Conservation (phyloP, 2,888 invertebrate genomes). For the Acanthococcus lagerstroemiae region DNA sequence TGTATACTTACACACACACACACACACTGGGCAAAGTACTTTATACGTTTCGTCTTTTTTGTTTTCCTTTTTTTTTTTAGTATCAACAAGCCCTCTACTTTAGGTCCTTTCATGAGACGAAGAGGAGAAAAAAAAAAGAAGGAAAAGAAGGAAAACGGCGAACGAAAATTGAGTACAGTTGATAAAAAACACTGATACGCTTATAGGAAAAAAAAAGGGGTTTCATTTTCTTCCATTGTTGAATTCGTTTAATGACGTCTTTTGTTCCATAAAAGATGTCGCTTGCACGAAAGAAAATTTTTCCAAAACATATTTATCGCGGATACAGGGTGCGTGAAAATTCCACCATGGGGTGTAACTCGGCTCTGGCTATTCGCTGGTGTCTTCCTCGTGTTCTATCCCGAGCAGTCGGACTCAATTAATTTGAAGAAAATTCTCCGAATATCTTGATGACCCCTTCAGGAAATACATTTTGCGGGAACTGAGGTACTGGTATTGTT, state of each 20-base stretch:
- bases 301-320: constrained; percentile 5
- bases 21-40: not conserved
- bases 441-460: too few relatives aligned
- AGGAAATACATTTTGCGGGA: too few relatives aligned
- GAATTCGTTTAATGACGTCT: constrained; percentile 22
- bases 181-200: constrained; percentile 19
- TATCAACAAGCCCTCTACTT: not conserved
- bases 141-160: not conserved
- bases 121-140: not conserved
- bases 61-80: constrained; percentile 1
- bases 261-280: constrained; percentile 21
- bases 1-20: not conserved
- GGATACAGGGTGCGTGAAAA: not conserved
- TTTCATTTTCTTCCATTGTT: constrained; percentile 18
- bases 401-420: too few relatives aligned
- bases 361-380: too few relatives aligned
- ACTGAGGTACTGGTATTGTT: too few relatives aligned
- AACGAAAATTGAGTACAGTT: constrained; percentile 7
- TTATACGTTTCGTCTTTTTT: not conserved
- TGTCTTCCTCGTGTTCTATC: too few relatives aligned
- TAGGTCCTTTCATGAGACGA: too few relatives aligned
- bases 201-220: constrained; percentile 7
- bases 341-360: too few relatives aligned
- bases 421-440: too few relatives aligned
- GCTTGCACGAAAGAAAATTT: constrained; percentile 3